Percentiles rank a stretch among this genome's conserved stretches.
Conservation (phyloP, 1,140 invertebrate species). For the Dendroctonus ponderosae region DNA sequence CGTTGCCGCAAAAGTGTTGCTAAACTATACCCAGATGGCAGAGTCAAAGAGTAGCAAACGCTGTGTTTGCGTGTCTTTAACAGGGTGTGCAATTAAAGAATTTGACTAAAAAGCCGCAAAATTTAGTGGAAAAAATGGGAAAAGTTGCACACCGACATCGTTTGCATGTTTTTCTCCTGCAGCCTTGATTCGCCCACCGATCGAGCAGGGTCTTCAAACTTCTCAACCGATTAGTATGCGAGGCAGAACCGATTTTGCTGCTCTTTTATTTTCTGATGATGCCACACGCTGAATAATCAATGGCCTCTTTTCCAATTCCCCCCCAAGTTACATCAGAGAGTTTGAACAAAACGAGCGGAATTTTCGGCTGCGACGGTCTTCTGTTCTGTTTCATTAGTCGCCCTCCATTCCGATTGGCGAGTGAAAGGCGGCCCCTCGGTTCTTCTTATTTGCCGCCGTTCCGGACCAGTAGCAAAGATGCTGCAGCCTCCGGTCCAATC, state of each 20-base stretch:
- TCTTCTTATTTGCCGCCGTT: neutral
- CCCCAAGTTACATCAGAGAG: too few species aligned
- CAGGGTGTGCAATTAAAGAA: too few species aligned
- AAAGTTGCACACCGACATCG: too few species aligned
- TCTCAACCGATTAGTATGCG: conserved; percentile 39
- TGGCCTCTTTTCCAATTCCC: conserved; percentile 40
- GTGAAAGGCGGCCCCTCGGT: neutral
- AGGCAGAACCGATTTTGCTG: conserved; percentile 34
- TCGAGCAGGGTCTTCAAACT: conserved; percentile 42
- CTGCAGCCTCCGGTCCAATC: neutral
- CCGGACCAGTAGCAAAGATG: conserved; percentile 2
- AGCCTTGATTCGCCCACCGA: too few species aligned
- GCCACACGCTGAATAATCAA: conserved; percentile 39
- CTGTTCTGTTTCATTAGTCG: neutral
- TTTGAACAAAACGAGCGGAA: too few species aligned
- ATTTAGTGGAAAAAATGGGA: too few species aligned
- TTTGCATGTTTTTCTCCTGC: too few species aligned
- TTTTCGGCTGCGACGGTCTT: neutral
- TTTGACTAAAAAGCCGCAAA: too few species aligned
- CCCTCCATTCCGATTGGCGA: neutral
- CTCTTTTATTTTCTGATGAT: conserved; percentile 47
- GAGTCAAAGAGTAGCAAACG: too few species aligned
- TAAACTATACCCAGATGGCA: too few species aligned
- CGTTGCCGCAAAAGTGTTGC: too few species aligned
- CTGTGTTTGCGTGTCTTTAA: too few species aligned